Conservation (phyloP, 1,140 invertebrate genomes). For the Pseudomyrmex flavicornis region DNA sequence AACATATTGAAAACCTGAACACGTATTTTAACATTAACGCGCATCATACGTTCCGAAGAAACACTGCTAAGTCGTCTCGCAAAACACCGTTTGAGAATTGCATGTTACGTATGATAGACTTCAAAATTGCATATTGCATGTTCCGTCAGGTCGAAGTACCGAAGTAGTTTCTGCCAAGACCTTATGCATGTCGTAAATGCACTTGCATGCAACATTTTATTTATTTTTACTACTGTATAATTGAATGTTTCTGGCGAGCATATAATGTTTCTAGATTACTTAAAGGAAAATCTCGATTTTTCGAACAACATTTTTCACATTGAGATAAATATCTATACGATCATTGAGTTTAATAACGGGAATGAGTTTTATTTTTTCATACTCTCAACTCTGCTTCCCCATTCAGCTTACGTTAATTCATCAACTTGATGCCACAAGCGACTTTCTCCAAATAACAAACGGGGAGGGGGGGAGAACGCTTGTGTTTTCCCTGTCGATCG, state of each 20-base stretch:
- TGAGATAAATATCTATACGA: too few relatives aligned
- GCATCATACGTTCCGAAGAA: too few relatives aligned
- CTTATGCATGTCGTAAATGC: slow-evolving; percentile 37
- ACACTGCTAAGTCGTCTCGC: background rate
- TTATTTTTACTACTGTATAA: slow-evolving; percentile 3
- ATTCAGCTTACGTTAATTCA: background rate
- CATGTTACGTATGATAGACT: slow-evolving; percentile 21
- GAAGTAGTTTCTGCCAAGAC: slow-evolving; percentile 9
- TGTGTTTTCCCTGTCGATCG: slow-evolving; percentile 2
- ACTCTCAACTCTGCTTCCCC: slow-evolving; percentile 20
- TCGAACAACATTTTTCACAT: too few relatives aligned
- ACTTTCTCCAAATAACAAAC: slow-evolving; percentile 9
- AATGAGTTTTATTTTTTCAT: background rate
- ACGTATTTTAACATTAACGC: background rate
- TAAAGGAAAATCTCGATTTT: too few relatives aligned
- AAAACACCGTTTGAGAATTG: slow-evolving; percentile 7
- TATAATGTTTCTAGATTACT: background rate
- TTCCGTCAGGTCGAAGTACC: background rate
- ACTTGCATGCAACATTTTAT: background rate
- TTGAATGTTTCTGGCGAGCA: background rate
- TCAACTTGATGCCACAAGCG: background rate
- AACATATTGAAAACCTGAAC: background rate
- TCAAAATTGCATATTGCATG: slow-evolving; percentile 39
- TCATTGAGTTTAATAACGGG: background rate
- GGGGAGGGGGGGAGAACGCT: background rate